A percentile compares a stretch with the other conserved stretches of the same genome.
Conservation (phyloP, 2,113 vertebrate genomes). For the Penelope pileata region DNA sequence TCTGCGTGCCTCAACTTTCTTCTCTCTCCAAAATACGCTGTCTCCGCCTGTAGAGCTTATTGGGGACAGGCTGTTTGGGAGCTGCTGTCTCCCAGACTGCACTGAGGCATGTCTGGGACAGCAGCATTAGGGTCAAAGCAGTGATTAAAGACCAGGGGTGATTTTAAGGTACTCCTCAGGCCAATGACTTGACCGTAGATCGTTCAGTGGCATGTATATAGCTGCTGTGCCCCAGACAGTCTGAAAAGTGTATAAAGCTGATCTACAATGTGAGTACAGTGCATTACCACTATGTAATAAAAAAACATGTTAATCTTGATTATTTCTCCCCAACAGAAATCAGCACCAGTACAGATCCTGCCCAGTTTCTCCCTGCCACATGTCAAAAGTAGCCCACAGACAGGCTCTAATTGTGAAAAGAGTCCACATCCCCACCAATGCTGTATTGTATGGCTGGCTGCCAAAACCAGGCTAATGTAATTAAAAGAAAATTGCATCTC, state of each 20-base stretch:
- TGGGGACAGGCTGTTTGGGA: background rate
- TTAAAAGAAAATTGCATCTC: slow-evolving; percentile 70
- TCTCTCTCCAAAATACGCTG: background rate
- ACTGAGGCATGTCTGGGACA: background rate
- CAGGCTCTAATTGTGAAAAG: slow-evolving; percentile 14
- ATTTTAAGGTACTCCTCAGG: background rate
- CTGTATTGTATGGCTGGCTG: slow-evolving; percentile 25
- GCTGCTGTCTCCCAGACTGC: background rate
- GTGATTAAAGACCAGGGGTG: background rate
- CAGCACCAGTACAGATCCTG: background rate
- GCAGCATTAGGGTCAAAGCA: background rate
- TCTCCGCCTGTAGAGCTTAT: background rate
- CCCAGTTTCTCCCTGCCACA: background rate
- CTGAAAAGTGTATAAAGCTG: background rate
- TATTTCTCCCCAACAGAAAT: background rate
- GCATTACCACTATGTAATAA: background rate
- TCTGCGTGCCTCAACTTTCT: background rate
- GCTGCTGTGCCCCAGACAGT: background rate
- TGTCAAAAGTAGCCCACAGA: background rate
- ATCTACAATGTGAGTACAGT: background rate
- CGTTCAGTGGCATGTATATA: background rate
- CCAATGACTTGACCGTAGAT: background rate
- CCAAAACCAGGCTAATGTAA: slow-evolving; percentile 50
- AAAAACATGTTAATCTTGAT: background rate
- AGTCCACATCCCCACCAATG: slow-evolving; percentile 10